Evolutionary conservation across 2,113 vertebrate genomes (phyloP), one percentile per base, ranked within the genome.

Genomic region (Tricholaema leucomelas): DNA sequence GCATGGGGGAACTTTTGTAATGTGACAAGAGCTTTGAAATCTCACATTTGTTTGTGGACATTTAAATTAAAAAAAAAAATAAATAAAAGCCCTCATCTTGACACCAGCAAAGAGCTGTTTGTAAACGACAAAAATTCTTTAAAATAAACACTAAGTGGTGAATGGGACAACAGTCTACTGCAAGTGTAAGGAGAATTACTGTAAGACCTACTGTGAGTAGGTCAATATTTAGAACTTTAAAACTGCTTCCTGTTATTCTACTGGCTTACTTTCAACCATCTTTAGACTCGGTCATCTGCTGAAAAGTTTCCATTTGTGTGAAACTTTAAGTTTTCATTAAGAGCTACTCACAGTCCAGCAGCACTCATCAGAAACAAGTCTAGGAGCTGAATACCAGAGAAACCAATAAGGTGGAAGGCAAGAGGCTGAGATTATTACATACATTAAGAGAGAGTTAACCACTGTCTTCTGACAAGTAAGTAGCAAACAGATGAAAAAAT

Each of bases 191-290:
- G 24, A 35, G 1, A 88, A 74, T 78, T 56, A 63, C 35, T 18
- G 18, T 46, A 78, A 85, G 12, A 38, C 38, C 38, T 38, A 40
- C 46, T 91, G 85, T 69, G 17, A n/a, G 48, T 56, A 80, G 42
- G 61, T 60, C 33, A 66, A 33, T 80, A 89, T 92, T 92, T 85
- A 88, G 61, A 81, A 67, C 40, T 90, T 85, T 69, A 78, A 81
- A 86, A 63, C 59, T 74, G 48, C 59, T 95, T 95, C 93, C 93
- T 95, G 87, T 95, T 94, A 86, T 91, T 95, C 65, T 84, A 31
- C 54, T 60, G 33, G 12, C 30, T 85, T 76, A 75, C 73, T 88
- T 93, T 93, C 79, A 92, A 71, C 46, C 38, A 52, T 31, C 64
- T 87, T 65, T 48, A 71, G 77, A 88, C 10, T 83, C 52, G 89